A percentile compares a stretch with the other conserved stretches of the same genome.
phyloP scores from a whole-genome alignment of 2,888 invertebrate genomes.

The Mesodorylaimus sp. region DNA sequence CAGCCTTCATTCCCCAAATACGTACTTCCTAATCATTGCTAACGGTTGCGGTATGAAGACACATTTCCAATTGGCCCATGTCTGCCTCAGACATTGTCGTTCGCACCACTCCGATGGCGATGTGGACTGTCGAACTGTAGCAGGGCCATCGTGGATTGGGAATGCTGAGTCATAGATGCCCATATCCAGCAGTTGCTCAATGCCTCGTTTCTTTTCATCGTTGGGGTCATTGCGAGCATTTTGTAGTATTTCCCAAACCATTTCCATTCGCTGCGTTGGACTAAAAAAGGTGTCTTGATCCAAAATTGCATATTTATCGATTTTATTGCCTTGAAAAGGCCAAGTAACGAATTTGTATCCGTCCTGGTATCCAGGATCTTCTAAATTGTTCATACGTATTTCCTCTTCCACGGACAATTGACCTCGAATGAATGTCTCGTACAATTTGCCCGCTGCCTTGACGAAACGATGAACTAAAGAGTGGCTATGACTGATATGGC shows the following conservation, averaged over 20 bases:
- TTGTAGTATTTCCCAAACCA: constrained; percentile 9
- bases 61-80: background rate
- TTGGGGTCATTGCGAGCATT: background rate
- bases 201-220: constrained; percentile 1
- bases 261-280: constrained; percentile 5
- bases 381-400: too few species aligned
- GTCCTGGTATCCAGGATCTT: too few species aligned
- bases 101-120: background rate
- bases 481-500: too few species aligned
- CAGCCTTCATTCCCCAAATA: too few species aligned
- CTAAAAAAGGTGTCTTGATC: background rate
- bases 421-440: too few species aligned
- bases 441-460: too few species aligned
- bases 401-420: too few species aligned
- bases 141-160: constrained; percentile 8
- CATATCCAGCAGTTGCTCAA: constrained; percentile 1
- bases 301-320: background rate
- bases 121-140: too few species aligned
- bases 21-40: background rate
- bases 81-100: background rate
- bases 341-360: too few species aligned
- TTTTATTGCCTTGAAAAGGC: too few species aligned
- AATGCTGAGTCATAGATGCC: constrained; percentile 5
- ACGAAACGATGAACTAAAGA: too few species aligned
- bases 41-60: background rate